These are phyloP conservation scores for Monochamus alternatus DNA, from an alignment of 2,888 invertebrate species.

Conservation along the genomic window DNA sequence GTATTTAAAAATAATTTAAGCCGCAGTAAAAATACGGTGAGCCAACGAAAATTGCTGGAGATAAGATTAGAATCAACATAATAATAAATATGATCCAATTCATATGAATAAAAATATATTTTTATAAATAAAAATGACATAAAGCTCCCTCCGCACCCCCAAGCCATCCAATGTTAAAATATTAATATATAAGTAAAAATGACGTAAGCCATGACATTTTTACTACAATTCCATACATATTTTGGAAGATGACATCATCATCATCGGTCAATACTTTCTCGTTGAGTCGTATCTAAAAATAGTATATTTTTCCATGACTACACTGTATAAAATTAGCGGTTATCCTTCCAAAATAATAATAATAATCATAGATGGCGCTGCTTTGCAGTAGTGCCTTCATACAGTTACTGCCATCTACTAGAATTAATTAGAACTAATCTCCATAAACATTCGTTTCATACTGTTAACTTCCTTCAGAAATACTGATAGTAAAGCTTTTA, in stretches of 20 bases:
- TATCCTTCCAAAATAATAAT: background rate
- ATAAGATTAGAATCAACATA: no score
- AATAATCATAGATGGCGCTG: constrained; percentile 7
- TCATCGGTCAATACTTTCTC: constrained; percentile 29
- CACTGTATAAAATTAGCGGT: background rate
- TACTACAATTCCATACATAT: constrained; percentile 9
- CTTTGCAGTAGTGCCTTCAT: background rate
- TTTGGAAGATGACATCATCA: constrained; percentile 28
- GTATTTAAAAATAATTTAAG: no score
- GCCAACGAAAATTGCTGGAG: no score
- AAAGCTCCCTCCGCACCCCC: background rate
- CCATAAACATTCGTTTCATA: no score
- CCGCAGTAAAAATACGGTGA: no score
- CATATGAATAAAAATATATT: background rate
- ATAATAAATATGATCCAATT: background rate
- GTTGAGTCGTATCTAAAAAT: constrained; percentile 28
- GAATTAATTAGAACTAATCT: no score
- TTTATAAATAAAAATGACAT: constrained; percentile 6
- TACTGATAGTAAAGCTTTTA: no score
- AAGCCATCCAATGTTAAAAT: constrained; percentile 12
- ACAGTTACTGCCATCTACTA: no score
- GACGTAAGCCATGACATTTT: constrained; percentile 17
- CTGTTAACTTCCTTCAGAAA: no score
- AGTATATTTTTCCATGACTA: constrained; percentile 16
- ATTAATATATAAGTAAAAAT: constrained; percentile 9